A percentile compares a stretch with the other conserved stretches of the same genome.
Conservation (phyloP, 2,113 vertebrate species). For the Microcebus jonahi region DNA sequence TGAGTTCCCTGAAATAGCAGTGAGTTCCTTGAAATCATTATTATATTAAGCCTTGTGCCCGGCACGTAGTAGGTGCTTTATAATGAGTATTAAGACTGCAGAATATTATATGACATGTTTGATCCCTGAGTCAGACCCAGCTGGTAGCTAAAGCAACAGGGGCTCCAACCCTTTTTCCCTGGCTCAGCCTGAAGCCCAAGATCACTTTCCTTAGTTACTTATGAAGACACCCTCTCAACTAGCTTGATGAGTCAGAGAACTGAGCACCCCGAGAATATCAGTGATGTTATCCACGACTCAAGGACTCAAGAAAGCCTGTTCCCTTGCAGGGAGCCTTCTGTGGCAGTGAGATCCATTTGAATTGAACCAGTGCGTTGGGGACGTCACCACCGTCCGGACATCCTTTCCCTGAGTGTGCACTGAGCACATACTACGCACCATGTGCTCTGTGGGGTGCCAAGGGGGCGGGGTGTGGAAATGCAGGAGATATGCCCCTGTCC, state of each 20-base stretch:
- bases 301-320: background rate
- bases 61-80: background rate
- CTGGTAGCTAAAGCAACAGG: background rate
- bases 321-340: background rate
- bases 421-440: background rate
- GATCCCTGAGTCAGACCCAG: background rate
- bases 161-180: too few species aligned
- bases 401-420: background rate
- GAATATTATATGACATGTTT: fast-evolving
- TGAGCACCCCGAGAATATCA: background rate
- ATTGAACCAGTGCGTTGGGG: background rate
- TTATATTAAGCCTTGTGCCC: background rate
- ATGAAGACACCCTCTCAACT: background rate
- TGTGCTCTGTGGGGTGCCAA: fast-evolving
- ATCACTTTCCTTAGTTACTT: background rate
- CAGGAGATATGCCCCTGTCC: too few species aligned
- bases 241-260: background rate
- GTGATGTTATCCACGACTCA: background rate
- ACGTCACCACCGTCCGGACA: background rate
- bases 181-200: background rate
- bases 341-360: background rate
- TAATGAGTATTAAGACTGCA: background rate
- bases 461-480: background rate
- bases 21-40: background rate
- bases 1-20: background rate